phyloP scores from a whole-genome alignment of 1,140 invertebrate genomes.

The Mya arenaria region DNA sequence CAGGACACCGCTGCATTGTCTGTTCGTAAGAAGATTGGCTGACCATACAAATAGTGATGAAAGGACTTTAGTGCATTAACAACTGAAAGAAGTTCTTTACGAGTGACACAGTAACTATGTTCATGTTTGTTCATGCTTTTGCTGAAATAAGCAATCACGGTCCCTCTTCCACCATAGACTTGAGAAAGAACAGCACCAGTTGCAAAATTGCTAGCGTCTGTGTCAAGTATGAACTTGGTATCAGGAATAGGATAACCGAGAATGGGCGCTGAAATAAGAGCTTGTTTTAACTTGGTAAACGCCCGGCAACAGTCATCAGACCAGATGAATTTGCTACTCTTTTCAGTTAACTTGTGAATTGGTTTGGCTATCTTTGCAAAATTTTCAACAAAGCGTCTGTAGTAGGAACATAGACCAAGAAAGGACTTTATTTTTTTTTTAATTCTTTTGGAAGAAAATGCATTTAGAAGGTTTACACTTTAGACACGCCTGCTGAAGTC shows the following conservation, averaged over 20 bases:
- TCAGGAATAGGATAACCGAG: constrained; percentile 40
- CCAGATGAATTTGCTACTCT: constrained; percentile 8
- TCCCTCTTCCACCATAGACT: not conserved
- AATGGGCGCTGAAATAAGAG: constrained; percentile 39
- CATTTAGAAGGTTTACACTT: constrained; percentile 49
- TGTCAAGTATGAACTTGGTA: constrained; percentile 48
- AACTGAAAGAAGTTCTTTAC: constrained; percentile 65
- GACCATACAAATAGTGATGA: constrained; percentile 62
- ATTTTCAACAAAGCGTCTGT: not conserved
- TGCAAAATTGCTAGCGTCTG: constrained; percentile 43
- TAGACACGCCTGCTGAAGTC: no score
- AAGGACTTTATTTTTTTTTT: constrained; percentile 3
- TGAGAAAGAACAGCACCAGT: constrained; percentile 19
- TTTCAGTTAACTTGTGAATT: constrained; percentile 16
- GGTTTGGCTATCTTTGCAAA: constrained; percentile 8
- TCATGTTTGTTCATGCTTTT: constrained; percentile 75
- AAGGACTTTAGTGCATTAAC: constrained; percentile 58
- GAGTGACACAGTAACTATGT: constrained; percentile 80
- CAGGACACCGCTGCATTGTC: constrained; percentile 67
- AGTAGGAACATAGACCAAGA: not conserved
- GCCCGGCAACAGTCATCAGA: not conserved
- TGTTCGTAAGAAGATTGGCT: constrained; percentile 58
- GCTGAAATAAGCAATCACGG: constrained; percentile 64
- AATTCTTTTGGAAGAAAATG: not conserved
- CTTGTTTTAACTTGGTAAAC: constrained; percentile 29